phyloP scores from a whole-genome alignment of 2,797 vertebrate genomes.

The Cuculus canorus region DNA sequence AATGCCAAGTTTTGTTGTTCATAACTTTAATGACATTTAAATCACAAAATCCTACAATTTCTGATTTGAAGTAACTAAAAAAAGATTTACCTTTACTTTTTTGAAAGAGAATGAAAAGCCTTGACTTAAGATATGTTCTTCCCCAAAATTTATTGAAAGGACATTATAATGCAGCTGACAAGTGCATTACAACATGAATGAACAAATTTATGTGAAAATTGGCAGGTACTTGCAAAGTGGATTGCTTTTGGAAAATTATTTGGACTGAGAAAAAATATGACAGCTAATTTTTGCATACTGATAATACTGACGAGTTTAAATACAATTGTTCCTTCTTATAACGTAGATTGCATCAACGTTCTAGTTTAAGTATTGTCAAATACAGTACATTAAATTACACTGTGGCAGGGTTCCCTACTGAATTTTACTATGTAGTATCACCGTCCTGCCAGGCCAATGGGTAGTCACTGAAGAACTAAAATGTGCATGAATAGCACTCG shows the following conservation, averaged over 20 bases:
- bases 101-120: not conserved
- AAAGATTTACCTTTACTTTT: not conserved
- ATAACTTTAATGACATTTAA: not conserved
- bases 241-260: not conserved
- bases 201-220: not conserved
- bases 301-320: not conserved
- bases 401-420: not conserved
- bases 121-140: not conserved
- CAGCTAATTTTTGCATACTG: not conserved
- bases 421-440: not conserved
- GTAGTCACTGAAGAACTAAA: not conserved
- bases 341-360: not conserved
- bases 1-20: not conserved
- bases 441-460: not conserved
- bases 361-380: not conserved
- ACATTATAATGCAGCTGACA: not conserved
- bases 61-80: not conserved
- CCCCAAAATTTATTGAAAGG: not conserved
- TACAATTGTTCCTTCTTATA: not conserved
- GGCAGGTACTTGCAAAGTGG: not conserved
- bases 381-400: not conserved
- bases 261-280: not conserved
- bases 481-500: not conserved
- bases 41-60: not conserved
- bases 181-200: not conserved